phyloP scores from a whole-genome alignment of 2,797 vertebrate genomes.

The Falco novaeseelandiae region DNA sequence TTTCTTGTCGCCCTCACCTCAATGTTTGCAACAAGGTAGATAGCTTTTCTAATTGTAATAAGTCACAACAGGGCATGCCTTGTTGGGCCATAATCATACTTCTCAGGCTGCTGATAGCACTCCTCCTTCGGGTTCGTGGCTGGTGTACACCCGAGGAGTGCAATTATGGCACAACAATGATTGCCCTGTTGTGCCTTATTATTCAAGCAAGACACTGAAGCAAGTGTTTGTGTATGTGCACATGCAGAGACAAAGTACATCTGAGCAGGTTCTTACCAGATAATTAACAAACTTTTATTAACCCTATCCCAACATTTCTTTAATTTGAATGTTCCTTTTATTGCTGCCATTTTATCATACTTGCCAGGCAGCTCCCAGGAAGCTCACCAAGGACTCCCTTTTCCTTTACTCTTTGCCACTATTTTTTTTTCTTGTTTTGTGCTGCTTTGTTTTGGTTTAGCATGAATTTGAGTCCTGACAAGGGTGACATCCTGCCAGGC shows the following conservation, averaged over 20 bases:
- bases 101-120: conserved; percentile 71
- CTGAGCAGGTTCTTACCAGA: conserved; percentile 54
- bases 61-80: conserved; percentile 74
- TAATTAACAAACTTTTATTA: conserved; percentile 60
- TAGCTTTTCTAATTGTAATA: conserved; percentile 70
- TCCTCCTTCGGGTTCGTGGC: conserved; percentile 44
- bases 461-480: background rate
- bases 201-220: conserved; percentile 55
- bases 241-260: conserved; percentile 68
- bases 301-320: conserved; percentile 39
- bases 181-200: conserved; percentile 73
- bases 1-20: background rate
- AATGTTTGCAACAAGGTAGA: conserved; percentile 12
- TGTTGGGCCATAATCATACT: conserved; percentile 74
- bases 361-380: background rate
- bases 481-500: background rate
- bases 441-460: background rate
- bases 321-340: background rate
- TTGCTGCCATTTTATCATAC: background rate
- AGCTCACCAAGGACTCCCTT: background rate
- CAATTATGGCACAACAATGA: conserved; percentile 67
- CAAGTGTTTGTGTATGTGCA: conserved; percentile 66
- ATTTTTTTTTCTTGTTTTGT: background rate
- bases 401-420: background rate
- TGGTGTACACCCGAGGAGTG: conserved; percentile 59